Evolutionary conservation across 2,888 invertebrate species (phyloP).

Genomic region (Melieria picta): DNA sequence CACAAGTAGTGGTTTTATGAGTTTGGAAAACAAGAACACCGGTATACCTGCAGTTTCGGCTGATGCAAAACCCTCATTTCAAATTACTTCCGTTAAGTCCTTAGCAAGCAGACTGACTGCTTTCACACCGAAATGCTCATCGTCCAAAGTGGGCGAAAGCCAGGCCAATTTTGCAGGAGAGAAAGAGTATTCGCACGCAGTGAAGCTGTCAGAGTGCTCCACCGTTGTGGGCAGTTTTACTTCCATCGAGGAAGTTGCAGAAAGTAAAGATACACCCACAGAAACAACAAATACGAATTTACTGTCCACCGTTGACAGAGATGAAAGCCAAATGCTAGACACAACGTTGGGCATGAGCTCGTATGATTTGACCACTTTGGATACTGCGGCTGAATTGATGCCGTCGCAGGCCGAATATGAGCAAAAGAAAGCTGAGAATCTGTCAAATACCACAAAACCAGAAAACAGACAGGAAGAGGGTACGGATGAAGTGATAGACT

Average conservation of each 20-base stretch:
- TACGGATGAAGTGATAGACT: slow-evolving; percentile 14
- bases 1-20: slow-evolving; percentile 24
- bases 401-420: slow-evolving; percentile 28
- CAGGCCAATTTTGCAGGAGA: slow-evolving; percentile 41
- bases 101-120: slow-evolving; percentile 44
- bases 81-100: slow-evolving; percentile 30
- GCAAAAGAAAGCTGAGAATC: background rate
- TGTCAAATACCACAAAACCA: background rate
- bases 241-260: slow-evolving; percentile 42
- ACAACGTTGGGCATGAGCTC: slow-evolving; percentile 60
- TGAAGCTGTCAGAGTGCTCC: slow-evolving; percentile 55
- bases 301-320: too few species aligned
- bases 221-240: slow-evolving; percentile 52
- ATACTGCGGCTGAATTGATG: slow-evolving; percentile 28
- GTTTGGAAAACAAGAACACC: slow-evolving; percentile 37
- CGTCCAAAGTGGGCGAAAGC: slow-evolving; percentile 55
- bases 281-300: too few species aligned
- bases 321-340: slow-evolving; percentile 45
- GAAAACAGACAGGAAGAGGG: background rate
- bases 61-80: slow-evolving; percentile 36
- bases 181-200: slow-evolving; percentile 26
- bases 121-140: slow-evolving; percentile 56
- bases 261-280: slow-evolving; percentile 17
- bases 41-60: slow-evolving; percentile 27
- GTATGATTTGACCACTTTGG: slow-evolving; percentile 51